Conservation (phyloP, 2,888 invertebrate species). For the Actias luna region DNA sequence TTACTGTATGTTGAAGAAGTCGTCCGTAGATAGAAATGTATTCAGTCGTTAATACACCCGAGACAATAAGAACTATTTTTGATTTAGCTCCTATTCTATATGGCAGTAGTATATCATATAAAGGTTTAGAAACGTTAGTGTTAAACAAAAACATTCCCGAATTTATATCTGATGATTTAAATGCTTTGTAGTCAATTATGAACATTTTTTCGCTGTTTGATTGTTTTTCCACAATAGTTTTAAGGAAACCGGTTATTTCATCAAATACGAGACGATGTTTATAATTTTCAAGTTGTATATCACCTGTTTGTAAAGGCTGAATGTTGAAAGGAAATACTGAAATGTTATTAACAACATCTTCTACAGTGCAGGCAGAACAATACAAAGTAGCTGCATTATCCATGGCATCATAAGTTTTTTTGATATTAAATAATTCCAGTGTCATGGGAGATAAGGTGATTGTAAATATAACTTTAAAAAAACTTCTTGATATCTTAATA, state of each 20-base stretch:
- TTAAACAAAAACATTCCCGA: constrained; percentile 98
- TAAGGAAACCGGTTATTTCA: constrained; percentile 90
- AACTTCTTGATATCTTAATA: constrained; percentile 60
- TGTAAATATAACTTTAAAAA: constrained; percentile 86
- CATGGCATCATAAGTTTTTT: constrained; percentile 51
- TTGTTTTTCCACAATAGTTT: constrained; percentile 85
- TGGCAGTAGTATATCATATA: constrained; percentile 88
- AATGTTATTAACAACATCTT: constrained; percentile 36
- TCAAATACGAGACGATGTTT: constrained; percentile 90
- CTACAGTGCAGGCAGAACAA: constrained; percentile 53
- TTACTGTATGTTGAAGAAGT: constrained; percentile 88
- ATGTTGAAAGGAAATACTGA: constrained; percentile 60
- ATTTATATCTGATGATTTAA: constrained; percentile 91
- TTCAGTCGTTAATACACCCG: constrained; percentile 91
- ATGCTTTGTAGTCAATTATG: constrained; percentile 89
- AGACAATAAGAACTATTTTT: constrained; percentile 87
- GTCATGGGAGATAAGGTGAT: constrained; percentile 89
- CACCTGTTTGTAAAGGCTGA: constrained; percentile 87
- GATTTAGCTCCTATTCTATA: constrained; percentile 82
- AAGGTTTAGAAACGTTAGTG: constrained; percentile 90
- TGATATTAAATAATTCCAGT: constrained; percentile 85
- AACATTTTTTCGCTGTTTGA: constrained; percentile 54
- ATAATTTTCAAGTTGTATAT: constrained; percentile 91
- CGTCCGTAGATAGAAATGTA: constrained; percentile 90
- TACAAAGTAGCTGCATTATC: constrained; percentile 61